Evolutionary conservation across 2,888 invertebrate genomes (phyloP).

Genomic region (Tipula unca): DNA sequence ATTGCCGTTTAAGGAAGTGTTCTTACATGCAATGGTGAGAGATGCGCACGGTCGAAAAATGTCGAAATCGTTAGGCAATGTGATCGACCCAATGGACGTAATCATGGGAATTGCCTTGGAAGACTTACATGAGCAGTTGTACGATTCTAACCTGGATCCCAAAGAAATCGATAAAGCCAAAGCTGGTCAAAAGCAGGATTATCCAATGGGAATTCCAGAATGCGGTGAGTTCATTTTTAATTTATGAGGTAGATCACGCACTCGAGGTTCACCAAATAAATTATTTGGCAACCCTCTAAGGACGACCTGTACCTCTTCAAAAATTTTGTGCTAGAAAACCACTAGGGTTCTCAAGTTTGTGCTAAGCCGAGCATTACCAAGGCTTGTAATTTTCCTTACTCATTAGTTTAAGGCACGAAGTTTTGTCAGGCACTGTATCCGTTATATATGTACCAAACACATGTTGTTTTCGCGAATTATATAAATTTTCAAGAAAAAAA

Average conservation of each 20-base stretch:
- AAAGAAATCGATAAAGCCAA: constrained; percentile 71
- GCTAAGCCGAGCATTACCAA: constrained; percentile 21
- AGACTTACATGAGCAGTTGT: constrained; percentile 64
- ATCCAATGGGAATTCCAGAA: constrained; percentile 89
- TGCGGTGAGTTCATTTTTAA: constrained; percentile 58
- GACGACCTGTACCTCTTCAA: constrained; percentile 21
- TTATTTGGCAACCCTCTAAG: not conserved
- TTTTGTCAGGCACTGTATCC: not conserved
- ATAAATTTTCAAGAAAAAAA: not conserved
- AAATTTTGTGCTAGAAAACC: constrained; percentile 14
- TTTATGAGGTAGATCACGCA: not conserved
- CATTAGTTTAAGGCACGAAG: constrained; percentile 20
- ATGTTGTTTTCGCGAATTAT: not conserved
- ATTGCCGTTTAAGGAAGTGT: constrained; percentile 87
- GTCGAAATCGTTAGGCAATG: constrained; percentile 98
- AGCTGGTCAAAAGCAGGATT: constrained; percentile 66
- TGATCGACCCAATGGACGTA: constrained; percentile 94
- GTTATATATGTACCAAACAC: not conserved
- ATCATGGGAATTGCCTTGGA: constrained; percentile 78
- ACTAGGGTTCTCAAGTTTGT: not conserved
- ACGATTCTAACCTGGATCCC: constrained; percentile 75
- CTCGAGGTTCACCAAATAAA: not conserved
- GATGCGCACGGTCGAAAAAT: constrained; percentile 98
- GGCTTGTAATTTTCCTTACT: constrained; percentile 22
- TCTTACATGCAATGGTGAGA: constrained; percentile 93